Base-by-base conservation (phyloP, 2,113 vertebrate genomes). In the Callipepla squamata region DNA sequence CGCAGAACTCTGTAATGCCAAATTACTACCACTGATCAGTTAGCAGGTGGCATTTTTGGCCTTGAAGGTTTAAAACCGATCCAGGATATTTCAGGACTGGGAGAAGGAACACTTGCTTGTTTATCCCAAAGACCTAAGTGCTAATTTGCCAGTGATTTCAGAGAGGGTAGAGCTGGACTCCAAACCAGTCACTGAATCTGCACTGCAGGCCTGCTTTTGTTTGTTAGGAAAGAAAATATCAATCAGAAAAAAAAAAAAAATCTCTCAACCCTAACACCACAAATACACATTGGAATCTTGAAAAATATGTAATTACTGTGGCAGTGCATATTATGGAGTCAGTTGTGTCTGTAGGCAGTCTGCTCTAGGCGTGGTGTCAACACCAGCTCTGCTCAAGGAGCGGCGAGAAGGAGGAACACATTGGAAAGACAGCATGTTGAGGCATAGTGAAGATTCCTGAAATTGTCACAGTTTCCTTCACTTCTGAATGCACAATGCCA, bases 231-330 rank as follows among this genome's bases (percentile, higher is more conserved):
- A 85, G 88, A 90, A 12, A 22, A 68, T 7, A 34, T 62, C 34
- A 82, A 26, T 26, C 36, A 36, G 36, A 36, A 25, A 50, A 65
- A 92, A 89, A 92, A 89, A 74, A 44, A 73, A 50, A 25, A 65
- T 22, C 26, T 11, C 40, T 79, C n/a, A 85, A 81, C 5, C 40
- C 23, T 19, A 93, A 91, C 67, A 12, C 67, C 78, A 82, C 20
- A 87, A 79, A 94, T 62, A 58, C 50, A 57, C 62, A 85, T 8
- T 65, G 9, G 76, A 87, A 75, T 40, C 58, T 57, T 93, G 36
- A 70, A 93, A 88, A 90, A 92, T 69, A 47, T 51, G 22, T 92
- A 87, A 85, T 96, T 94, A 87, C 67, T 80, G 78, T 69, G 85
- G 92, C 38, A 78, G 22, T 80, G 63, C 32, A 67, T 76, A 90